Evolutionary conservation across 30 jellyfish, hydroid and myxozoan species (phyloP).

Genomic region (Turritopsis rubra): DNA sequence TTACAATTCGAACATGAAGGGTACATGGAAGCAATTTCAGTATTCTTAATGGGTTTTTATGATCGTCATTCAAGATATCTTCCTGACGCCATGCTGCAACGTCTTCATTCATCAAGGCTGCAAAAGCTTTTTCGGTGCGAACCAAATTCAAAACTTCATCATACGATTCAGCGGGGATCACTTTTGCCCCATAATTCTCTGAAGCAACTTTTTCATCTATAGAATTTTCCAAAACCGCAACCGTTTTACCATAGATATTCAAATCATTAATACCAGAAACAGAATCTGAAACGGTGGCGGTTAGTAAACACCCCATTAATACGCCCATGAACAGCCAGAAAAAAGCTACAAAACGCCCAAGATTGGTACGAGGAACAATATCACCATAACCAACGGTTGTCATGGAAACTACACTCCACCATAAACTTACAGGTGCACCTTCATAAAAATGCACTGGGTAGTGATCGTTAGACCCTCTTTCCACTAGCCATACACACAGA

Average conservation of each 20-base stretch:
- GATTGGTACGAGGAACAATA: slow-evolving; percentile 12
- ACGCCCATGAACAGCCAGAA: slow-evolving; percentile 30
- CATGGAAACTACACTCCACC: slow-evolving; percentile 35
- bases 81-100: slow-evolving; percentile 41
- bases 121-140: slow-evolving; percentile 8
- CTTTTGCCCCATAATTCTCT: slow-evolving; percentile 5
- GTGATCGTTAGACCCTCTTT: background rate
- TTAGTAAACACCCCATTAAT: slow-evolving; percentile 6
- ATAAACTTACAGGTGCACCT: slow-evolving; percentile 19
- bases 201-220: slow-evolving; percentile 23
- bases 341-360: slow-evolving; percentile 34
- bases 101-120: slow-evolving; percentile 26
- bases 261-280: slow-evolving; percentile 23
- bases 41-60: slow-evolving; percentile 5
- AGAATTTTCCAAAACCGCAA: slow-evolving; percentile 29
- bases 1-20: background rate
- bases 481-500: slow-evolving; percentile 19
- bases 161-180: slow-evolving; percentile 11
- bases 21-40: slow-evolving; percentile 17
- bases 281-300: slow-evolving; percentile 22
- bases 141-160: slow-evolving; percentile 25
- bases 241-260: background rate
- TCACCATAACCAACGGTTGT: slow-evolving; percentile 46
- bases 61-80: background rate
- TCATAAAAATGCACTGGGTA: background rate